Evolutionary conservation across 2,113 vertebrate genomes (phyloP), one percentile per base, ranked within the genome.

Genomic region (Sinocyclocheilus anophthalmus): DNA sequence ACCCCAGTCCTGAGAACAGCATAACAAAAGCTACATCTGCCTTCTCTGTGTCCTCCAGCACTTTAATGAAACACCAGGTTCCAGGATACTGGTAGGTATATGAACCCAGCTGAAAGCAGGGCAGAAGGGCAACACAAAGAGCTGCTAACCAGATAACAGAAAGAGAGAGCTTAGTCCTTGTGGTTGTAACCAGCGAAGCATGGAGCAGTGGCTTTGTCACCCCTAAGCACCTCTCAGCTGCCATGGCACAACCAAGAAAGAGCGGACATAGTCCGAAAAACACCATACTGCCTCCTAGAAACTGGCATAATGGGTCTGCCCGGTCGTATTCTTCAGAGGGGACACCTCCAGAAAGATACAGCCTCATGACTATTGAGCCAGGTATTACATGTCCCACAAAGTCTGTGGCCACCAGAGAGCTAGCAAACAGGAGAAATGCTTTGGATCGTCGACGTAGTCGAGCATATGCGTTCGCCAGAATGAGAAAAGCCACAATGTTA

Each of bases 261-360:
- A 97, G 95, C 0, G 97, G 96, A 82, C 96, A 97, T 48, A 97
- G 93, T 63, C 97, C 97, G 0, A 97, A 97, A 86, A 97, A 97
- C 14, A 97, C 96, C 97, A 97, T 96, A 89, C 96, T 95, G 65
- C 95, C 96, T 0, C 97, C 97, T 65, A 97, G 92, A 86, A 97
- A 96, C 90, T 96, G 94, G 90, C 97, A 97, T 87, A 96, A 90
- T 3, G 91, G 89, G 4, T 95, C 94, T 0, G 94, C 83, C 0
- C 93, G 89, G 65, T 89, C 77, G 12, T 91, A 88, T 37, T 92
- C 90, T 48, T 89, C 81, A 0, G 89, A 78, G 1, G 69, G 82
- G 5, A 83, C 88, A 3, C 88, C 91, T 85, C 91, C 92, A 0
- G 84, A 89, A 22, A 95, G 86, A 81, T 97, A 97, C 20, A 97